A percentile compares a stretch with the other conserved stretches of the same genome.
Evolutionary conservation across 1,140 invertebrate genomes (phyloP).

Genomic region (Lasioglossum baleicum): DNA sequence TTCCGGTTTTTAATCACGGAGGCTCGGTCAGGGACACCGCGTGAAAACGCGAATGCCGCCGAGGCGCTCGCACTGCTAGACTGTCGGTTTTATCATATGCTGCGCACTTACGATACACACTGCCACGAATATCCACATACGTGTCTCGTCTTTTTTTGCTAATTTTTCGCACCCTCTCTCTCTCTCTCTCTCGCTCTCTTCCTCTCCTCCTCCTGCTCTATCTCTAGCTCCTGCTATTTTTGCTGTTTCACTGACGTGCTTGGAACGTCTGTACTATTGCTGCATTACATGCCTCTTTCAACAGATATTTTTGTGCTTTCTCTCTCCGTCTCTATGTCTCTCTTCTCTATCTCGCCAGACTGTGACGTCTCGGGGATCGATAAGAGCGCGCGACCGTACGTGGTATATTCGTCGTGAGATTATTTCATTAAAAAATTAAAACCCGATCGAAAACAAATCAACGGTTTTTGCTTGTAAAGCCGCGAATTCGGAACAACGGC

Average conservation of each 20-base stretch:
- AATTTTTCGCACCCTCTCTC: neutral
- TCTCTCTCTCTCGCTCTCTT: conserved; percentile 27
- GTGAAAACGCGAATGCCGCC: conserved; percentile 76
- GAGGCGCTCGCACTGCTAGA: conserved; percentile 81
- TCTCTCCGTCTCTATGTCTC: conserved; percentile 31
- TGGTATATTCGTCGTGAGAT: conserved; percentile 78
- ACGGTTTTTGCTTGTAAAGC: conserved; percentile 78
- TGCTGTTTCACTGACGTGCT: no score
- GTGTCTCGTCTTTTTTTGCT: conserved; percentile 39
- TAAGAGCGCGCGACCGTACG: conserved; percentile 52
- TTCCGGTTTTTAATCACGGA: conserved; percentile 81
- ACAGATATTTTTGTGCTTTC: neutral
- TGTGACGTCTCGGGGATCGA: conserved; percentile 17
- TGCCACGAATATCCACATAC: conserved; percentile 75
- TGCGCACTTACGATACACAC: conserved; percentile 79
- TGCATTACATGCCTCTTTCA: no score
- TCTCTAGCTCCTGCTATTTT: neutral
- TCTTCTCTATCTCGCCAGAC: conserved; percentile 26
- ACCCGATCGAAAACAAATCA: conserved; percentile 78
- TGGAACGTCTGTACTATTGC: no score
- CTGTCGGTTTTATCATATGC: conserved; percentile 80
- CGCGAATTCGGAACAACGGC: conserved; percentile 72
- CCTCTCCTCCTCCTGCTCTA: conserved; percentile 1
- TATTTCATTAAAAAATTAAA: conserved; percentile 82
- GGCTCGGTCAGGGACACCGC: conserved; percentile 75